phyloP scores from a whole-genome alignment of 1,140 invertebrate genomes.

The Berghia stephanieae region DNA sequence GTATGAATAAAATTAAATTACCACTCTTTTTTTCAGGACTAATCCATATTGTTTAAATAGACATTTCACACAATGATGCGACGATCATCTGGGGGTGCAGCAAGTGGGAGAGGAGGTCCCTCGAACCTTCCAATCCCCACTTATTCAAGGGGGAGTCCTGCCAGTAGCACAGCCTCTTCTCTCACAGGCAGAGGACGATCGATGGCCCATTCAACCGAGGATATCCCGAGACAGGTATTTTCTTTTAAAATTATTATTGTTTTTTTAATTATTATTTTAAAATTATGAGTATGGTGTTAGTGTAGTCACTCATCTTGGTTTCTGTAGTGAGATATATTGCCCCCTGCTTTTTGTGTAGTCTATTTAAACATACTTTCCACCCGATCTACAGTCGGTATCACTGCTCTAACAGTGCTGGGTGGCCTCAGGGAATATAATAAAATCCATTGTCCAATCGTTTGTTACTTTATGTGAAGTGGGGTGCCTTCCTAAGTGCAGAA shows the following conservation, averaged over 20 bases:
- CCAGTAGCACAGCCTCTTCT: conserved; percentile 41
- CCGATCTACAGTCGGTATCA: neutral
- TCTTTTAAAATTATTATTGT: conserved; percentile 41
- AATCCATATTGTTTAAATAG: conserved; percentile 13
- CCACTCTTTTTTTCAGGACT: neutral
- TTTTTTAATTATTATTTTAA: conserved; percentile 25
- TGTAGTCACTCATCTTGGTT: conserved; percentile 39
- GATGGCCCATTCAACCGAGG: conserved; percentile 53
- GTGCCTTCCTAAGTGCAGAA: too few relatives aligned
- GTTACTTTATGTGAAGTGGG: neutral
- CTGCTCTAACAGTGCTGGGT: too few relatives aligned
- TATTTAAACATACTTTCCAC: neutral
- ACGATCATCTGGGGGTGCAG: too few relatives aligned
- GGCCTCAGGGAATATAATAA: too few relatives aligned
- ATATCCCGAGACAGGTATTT: conserved; percentile 44
- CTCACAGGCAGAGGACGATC: conserved; percentile 35
- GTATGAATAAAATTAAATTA: neutral
- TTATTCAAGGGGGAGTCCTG: conserved; percentile 48
- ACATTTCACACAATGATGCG: too few relatives aligned
- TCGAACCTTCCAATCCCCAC: conserved; percentile 55
- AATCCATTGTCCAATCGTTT: neutral
- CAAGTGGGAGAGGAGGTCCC: conserved; percentile 41
- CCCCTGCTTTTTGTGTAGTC: neutral
- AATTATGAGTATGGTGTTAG: conserved; percentile 43
- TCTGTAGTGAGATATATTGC: neutral